A percentile compares a stretch with the other conserved stretches of the same genome.
phyloP scores from a whole-genome alignment of 2,797 vertebrate species.

The Huso huso region DNA sequence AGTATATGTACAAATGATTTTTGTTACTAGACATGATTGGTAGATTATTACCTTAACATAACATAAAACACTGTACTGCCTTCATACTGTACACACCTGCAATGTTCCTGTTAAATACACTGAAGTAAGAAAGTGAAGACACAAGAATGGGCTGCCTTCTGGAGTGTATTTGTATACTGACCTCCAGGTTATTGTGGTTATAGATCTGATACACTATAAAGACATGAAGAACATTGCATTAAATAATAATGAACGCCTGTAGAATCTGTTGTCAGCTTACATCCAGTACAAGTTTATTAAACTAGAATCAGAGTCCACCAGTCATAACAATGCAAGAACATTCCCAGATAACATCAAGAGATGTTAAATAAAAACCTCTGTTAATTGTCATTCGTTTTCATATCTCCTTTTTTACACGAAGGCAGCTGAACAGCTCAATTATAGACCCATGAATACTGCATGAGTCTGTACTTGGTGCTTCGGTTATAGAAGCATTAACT shows the following conservation, averaged over 20 bases:
- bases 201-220: constrained; percentile 4
- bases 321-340: constrained; percentile 31
- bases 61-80: no score
- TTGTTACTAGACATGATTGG: no score
- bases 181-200: constrained; percentile 19
- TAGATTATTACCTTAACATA: no score
- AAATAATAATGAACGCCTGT: constrained; percentile 11
- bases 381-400: constrained; percentile 48
- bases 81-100: no score
- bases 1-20: no score
- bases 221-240: constrained; percentile 1
- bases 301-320: constrained; percentile 31
- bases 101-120: no score
- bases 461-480: no score
- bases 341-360: constrained; percentile 31
- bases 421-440: constrained; percentile 12
- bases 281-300: constrained; percentile 37
- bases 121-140: no score
- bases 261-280: background rate
- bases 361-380: constrained; percentile 46
- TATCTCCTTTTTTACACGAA: constrained; percentile 36
- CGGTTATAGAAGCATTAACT: no score
- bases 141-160: no score
- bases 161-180: constrained; percentile 17
- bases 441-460: background rate